phyloP scores from a whole-genome alignment of 37 sponge, comb jelly and placozoan species.

The Halisarca cf. caerulea region DNA sequence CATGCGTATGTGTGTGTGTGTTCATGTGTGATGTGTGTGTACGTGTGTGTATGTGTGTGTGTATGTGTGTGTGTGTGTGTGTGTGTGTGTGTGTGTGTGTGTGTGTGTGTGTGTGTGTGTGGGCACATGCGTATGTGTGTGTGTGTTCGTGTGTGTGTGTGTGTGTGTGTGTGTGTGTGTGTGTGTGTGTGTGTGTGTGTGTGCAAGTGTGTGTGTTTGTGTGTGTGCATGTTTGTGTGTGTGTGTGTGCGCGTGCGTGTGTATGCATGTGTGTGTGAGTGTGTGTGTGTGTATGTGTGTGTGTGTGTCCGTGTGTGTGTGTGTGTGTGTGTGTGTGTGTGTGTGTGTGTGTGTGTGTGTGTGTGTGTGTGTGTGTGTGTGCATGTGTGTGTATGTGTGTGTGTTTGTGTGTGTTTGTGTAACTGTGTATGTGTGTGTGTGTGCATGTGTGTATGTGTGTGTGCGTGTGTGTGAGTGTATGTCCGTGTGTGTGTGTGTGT shows the following conservation, averaged over 20 bases:
- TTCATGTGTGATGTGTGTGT: too few species aligned
- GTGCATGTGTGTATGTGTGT: too few species aligned
- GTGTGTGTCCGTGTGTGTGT: too few species aligned
- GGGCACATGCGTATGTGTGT: neutral
- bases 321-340: too few species aligned
- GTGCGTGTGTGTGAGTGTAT: too few species aligned
- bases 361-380: neutral
- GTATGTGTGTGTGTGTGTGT: conserved; percentile 9
- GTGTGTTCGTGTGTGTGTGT: conserved; percentile 13
- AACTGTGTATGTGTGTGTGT: too few species aligned
- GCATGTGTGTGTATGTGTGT: too few species aligned
- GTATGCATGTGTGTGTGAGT: conserved; percentile 6
- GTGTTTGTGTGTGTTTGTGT: too few species aligned
- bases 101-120: conserved; percentile 12
- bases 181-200: conserved; percentile 21
- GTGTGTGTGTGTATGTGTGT: too few species aligned
- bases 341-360: conserved; percentile 17
- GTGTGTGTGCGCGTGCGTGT: conserved; percentile 2
- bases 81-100: conserved; percentile 17
- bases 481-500: too few species aligned
- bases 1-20: too few species aligned
- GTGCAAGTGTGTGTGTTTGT: conserved; percentile 6
- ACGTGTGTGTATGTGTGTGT: conserved; percentile 2
- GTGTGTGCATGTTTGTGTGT: conserved; percentile 9
- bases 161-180: conserved; percentile 20